A percentile compares a stretch with the other conserved stretches of the same genome.
These are phyloP conservation scores for Phortica variegata DNA, from an alignment of 1,140 invertebrate species.

Conservation along the genomic window DNA sequence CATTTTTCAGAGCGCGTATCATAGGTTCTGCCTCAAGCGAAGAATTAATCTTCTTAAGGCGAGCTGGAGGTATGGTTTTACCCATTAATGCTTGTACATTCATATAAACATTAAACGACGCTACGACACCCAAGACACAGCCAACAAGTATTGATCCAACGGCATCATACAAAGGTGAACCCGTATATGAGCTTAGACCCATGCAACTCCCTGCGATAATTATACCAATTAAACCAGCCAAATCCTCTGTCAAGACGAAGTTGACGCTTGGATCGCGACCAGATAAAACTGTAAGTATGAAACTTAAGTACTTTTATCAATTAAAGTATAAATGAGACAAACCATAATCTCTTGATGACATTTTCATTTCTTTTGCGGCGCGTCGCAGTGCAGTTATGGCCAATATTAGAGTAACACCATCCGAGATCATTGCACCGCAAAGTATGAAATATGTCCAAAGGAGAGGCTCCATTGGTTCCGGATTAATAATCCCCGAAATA, in stretches of 20 bases:
- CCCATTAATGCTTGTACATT: constrained; percentile 92
- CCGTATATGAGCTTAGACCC: constrained; percentile 76
- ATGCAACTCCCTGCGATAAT: constrained; percentile 84
- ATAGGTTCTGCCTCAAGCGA: constrained; percentile 93
- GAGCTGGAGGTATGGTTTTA: constrained; percentile 85
- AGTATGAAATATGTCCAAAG: constrained; percentile 85
- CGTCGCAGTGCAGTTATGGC: constrained; percentile 86
- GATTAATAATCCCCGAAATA: constrained; percentile 81
- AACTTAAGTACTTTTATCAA: too few relatives aligned
- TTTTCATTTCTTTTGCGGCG: constrained; percentile 75
- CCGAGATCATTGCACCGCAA: constrained; percentile 84
- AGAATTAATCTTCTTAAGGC: constrained; percentile 85
- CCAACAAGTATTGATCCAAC: constrained; percentile 90
- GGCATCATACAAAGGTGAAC: constrained; percentile 82
- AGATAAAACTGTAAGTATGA: constrained; percentile 64
- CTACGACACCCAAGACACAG: constrained; percentile 83
- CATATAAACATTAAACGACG: constrained; percentile 93
- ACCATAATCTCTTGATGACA: constrained; percentile 81
- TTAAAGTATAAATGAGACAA: too few relatives aligned
- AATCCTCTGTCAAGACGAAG: constrained; percentile 95
- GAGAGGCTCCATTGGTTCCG: constrained; percentile 76
- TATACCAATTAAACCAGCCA: constrained; percentile 90
- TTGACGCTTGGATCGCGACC: constrained; percentile 93
- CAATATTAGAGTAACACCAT: constrained; percentile 87
- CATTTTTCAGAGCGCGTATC: constrained; percentile 96